Conservation (phyloP, 2,797 vertebrate genomes). For the Schizopygopsis pylzovi region DNA sequence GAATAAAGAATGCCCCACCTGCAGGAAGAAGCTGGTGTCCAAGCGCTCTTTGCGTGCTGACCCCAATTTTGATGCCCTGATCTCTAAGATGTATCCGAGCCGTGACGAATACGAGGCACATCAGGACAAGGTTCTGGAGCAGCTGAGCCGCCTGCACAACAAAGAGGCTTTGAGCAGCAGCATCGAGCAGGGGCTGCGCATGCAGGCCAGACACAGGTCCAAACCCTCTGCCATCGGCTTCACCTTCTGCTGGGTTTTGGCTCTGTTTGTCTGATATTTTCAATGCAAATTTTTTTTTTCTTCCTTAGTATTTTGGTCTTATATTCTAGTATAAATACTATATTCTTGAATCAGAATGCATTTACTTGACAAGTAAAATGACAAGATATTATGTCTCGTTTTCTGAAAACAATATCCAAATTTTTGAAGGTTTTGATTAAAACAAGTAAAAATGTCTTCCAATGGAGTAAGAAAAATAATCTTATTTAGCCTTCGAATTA, state of each 20-base stretch:
- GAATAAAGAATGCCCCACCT: conserved; percentile 93
- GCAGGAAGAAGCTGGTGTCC: conserved; percentile 91
- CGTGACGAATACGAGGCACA: conserved; percentile 92
- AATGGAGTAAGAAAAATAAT: neutral
- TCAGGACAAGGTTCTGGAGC: conserved; percentile 86
- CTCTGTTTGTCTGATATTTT: too few relatives aligned
- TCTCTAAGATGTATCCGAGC: conserved; percentile 92
- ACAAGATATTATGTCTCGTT: too few relatives aligned
- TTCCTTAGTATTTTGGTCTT: too few relatives aligned
- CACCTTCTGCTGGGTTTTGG: too few relatives aligned
- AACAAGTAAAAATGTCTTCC: too few relatives aligned
- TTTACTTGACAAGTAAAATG: too few relatives aligned
- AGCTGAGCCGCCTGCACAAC: conserved; percentile 89
- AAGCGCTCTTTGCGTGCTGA: conserved; percentile 88
- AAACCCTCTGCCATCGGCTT: too few relatives aligned
- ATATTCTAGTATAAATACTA: neutral
- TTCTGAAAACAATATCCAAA: neutral
- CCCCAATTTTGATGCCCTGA: conserved; percentile 90
- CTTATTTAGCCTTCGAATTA: neutral
- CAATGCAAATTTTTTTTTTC: too few relatives aligned
- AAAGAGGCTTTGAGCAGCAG: conserved; percentile 88
- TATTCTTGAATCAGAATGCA: neutral
- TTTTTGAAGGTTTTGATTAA: neutral
- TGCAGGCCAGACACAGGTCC: conserved; percentile 88
- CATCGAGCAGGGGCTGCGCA: conserved; percentile 90